Base-by-base conservation (phyloP, 2,113 vertebrate species). In the Alethe castanea region DNA sequence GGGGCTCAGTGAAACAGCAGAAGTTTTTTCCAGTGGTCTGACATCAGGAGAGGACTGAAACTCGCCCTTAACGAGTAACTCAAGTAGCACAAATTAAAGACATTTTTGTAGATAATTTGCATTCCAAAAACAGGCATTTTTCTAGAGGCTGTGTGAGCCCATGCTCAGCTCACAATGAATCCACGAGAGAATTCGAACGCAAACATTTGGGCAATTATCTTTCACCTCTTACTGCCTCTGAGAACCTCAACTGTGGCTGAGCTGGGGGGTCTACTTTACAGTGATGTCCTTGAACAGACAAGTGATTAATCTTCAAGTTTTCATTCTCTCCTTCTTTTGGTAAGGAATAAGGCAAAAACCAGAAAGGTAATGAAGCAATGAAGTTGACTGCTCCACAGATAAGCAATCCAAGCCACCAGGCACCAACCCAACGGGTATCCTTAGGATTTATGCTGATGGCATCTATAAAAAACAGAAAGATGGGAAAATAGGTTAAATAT, bases 401-500 rank as follows among this genome's bases (percentile, higher is more conserved):
- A 33, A 99, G 88, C 89, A 99, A 98, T 33, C 98, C 97, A 83
- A 99, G 91, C 99, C 99, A 99, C 99, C 99, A 99, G 62, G 99
- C 99, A 8, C 99, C 99, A 60, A 99, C 99, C 99, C 99, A 99
- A 12, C 99, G 98, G 8, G 97, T 96, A 59, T 99, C 99, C 38
- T 97, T 98, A 0, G 99, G 98, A 76, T 98, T 98, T 96, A 99
- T 99, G 74, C 96, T 98, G 67, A 99, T 88, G 24, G 66, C 97
- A 33, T 98, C 99, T 99, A 87, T 14, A 95, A 95, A 70, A 88
- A 86, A 94, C 35, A 95, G 59, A 76, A 65, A 89, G 19, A 81
- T 6, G 48, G 20, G 18, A 56, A 92, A 92, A 90, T 2, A 33
- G 2, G 53, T 62, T 73, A 50, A 90, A 57, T 62, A 42, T 17